A percentile compares a stretch with the other conserved stretches of the same genome.
These are phyloP conservation scores for Steatornis caripensis DNA, from an alignment of 2,113 vertebrate genomes.

Conservation along the genomic window DNA sequence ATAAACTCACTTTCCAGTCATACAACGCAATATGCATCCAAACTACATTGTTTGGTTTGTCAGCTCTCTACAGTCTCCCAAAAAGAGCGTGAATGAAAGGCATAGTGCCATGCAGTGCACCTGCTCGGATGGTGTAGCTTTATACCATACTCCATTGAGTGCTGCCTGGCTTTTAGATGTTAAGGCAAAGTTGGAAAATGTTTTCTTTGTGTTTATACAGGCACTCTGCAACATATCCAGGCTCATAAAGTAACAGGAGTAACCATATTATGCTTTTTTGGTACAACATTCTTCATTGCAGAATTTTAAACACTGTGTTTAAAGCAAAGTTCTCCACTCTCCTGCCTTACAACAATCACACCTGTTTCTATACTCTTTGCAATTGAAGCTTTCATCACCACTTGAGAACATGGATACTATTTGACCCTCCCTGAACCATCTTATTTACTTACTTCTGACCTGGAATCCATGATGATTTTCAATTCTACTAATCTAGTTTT, in stretches of 20 bases:
- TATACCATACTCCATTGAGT: neutral
- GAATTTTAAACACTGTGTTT: neutral
- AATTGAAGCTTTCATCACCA: constrained; percentile 68
- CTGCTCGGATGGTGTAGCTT: neutral
- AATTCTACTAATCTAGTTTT: constrained; percentile 42
- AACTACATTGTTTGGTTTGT: neutral
- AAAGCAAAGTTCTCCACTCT: neutral
- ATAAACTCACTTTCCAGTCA: neutral
- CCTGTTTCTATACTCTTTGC: constrained; percentile 39
- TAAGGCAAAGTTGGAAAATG: neutral
- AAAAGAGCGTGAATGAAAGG: neutral
- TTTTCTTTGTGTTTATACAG: neutral
- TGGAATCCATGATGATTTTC: constrained; percentile 57
- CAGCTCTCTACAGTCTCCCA: neutral
- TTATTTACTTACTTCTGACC: constrained; percentile 68
- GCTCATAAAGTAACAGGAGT: neutral
- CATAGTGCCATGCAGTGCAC: neutral
- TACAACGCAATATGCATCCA: neutral
- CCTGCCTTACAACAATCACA: neutral
- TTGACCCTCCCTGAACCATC: constrained; percentile 41
- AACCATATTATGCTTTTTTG: neutral
- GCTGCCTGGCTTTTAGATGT: neutral
- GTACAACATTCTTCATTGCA: neutral
- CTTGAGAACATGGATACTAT: constrained; percentile 50
- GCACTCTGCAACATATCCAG: neutral